Base-by-base conservation (phyloP, 2,797 vertebrate species). In the Danio kyathit region DNA sequence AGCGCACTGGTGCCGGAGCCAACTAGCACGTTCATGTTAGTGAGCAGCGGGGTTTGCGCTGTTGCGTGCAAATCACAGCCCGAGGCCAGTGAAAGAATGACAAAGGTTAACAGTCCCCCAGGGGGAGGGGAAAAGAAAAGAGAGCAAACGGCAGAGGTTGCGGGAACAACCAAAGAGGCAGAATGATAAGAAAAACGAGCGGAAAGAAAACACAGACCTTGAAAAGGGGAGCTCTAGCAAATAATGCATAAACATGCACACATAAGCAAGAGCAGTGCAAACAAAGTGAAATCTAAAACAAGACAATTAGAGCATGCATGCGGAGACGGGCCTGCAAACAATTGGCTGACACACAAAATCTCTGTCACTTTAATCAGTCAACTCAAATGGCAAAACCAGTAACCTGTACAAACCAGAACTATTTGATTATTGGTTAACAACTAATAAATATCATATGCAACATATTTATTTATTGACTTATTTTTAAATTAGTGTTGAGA, bases 51-150 rank as follows among this genome's bases (percentile, higher is more conserved):
- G 29, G 81, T 73, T 44, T 0, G 9, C 38, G 6, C 74, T 52
- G 67, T 63, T 63, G 63, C 43, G 56, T 49, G 63, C 61, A 70
- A 81, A 84, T 86, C 83, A 71, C 52, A 38, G 49, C 80, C 71
- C 3, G 13, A 48, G 73, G 76, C 64, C 60, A 63, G 57, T 51
- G 16, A 76, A 69, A 69, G 73, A 72, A 81, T 73, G 56, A 84
- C 71, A 84, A 86, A 86, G 82, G 72, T 84, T 76, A 86, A 82
- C 81, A 69, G 77, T 79, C 65, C 74, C 82, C 78, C 7, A 29
- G 76, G 78, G 82, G 49, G 46, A 74, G 49, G n/a, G 56, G 49
- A 60, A 77, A 61, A 76, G 46, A 80, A 74, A 61, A 64, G 16
- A 57, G 21, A 84, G 59, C 44, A 52, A 76, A 16, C 52, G 66